Evolutionary conservation across 2,797 vertebrate species (phyloP), one percentile per base, ranked within the genome.

Genomic region (Borostomias antarcticus): DNA sequence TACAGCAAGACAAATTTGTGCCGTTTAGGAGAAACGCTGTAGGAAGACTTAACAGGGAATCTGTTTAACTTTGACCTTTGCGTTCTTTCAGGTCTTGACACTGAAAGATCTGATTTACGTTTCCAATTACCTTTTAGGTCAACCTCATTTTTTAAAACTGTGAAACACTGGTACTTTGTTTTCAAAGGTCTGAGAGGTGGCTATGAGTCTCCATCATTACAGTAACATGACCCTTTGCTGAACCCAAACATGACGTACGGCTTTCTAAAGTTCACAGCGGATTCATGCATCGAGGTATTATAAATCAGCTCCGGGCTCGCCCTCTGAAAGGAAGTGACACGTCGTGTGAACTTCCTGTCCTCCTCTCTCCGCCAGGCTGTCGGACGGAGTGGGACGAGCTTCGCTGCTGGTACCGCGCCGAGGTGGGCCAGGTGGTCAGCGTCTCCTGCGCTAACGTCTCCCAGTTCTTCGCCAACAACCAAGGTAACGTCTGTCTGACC

Each of bases 381-480:
- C 85, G 70, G 0, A 91, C 92, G 0, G 15, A 58, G 2, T 91
- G 90, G 90, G 90, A 92, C 17, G 69, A 83, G 0, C 79, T 93
- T 2, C 77, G 76, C 2, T 93, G 92, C 81, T 93, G 92, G 92
- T 33, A 51, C 21, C 79, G 70, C 3, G 88, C 86, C 0, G 85
- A 89, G 32, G 86, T 88, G 57, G 92, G 90, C 5, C 83, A 89
- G 75, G 82, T 90, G 73, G 74, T 90, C 69, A 85, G 81, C 19
- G 74, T 92, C 56, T 91, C 89, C 0, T 93, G 92, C 15, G 80
- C 78, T 21, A 85, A 91, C 0, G 68, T 88, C 37, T 92, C 87
- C 53, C 86, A 87, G 84, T 77, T 92, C 67, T 92, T 92, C 28
- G 73, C 64, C 10, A 79, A 87, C 28, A 89, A 88, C 50, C 66